Evolutionary conservation across 2,797 vertebrate genomes (phyloP).

Genomic region (Mormyrops attenuatus): DNA sequence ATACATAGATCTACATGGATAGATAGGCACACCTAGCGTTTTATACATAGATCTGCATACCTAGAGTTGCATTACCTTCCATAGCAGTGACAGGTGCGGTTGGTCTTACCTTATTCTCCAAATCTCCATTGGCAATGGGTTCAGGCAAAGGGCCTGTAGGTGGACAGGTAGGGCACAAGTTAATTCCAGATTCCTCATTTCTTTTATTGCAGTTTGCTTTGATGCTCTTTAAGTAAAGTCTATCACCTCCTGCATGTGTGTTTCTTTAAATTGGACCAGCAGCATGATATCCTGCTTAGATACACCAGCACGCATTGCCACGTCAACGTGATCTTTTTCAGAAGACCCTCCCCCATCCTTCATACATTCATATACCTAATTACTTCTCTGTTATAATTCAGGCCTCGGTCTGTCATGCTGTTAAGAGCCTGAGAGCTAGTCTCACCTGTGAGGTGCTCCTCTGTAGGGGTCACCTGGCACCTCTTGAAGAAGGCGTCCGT

Average conservation of each 20-base stretch:
- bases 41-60: not conserved
- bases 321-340: not conserved
- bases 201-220: not conserved
- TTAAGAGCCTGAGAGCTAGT: not conserved
- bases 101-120: conserved; percentile 77
- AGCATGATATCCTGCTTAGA: not conserved
- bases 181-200: not conserved
- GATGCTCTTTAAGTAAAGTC: not conserved
- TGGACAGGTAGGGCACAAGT: conserved; percentile 7
- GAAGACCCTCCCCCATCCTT: not conserved
- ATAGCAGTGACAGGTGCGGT: not conserved
- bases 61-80: not conserved
- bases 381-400: not conserved
- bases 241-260: not conserved
- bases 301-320: not conserved
- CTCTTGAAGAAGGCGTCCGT: conserved; percentile 84
- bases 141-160: conserved; percentile 79
- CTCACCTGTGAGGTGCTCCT: conserved; percentile 73
- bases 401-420: no score
- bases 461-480: conserved; percentile 70
- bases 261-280: not conserved
- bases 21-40: not conserved
- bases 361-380: not conserved
- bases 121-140: conserved; percentile 72
- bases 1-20: not conserved